Conservation (phyloP, 2,888 invertebrate species). For the Ashinkailepas kermadecensis region DNA sequence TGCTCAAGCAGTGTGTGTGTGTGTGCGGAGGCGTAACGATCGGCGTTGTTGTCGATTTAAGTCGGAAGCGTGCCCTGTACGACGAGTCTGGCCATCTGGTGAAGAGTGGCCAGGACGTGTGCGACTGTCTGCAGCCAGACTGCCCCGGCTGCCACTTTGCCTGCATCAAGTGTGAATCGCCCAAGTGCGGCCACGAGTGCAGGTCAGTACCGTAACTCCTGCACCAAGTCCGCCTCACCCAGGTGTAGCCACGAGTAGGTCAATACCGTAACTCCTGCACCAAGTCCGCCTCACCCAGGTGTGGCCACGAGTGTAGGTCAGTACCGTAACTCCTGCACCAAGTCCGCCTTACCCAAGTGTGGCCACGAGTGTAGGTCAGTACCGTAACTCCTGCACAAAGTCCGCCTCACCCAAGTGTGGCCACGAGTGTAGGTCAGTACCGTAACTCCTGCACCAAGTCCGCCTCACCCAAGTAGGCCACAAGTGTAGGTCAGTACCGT, state of each 20-base stretch:
- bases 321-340: neutral
- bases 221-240: no score
- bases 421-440: no score
- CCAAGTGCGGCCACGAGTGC: conserved; percentile 74
- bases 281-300: no score
- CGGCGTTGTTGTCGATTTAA: neutral
- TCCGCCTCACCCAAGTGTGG: no score
- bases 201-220: conserved; percentile 44
- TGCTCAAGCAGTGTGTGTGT: neutral
- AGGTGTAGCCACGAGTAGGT: neutral
- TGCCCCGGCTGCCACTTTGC: conserved; percentile 82
- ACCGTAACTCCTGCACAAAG: no score
- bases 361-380: no score
- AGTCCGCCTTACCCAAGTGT: no score
- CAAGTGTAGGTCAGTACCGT: no score
- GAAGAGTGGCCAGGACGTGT: conserved; percentile 59
- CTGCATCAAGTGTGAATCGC: conserved; percentile 62
- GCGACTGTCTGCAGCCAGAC: conserved; percentile 69
- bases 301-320: neutral
- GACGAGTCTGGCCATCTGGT: conserved; percentile 62
- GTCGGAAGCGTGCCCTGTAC: conserved; percentile 45
- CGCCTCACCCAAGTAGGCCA: no score
- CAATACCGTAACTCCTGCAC: no score
- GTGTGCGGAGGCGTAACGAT: neutral
- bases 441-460: no score